Conservation (phyloP, 2,797 vertebrate genomes). For the Tadarida brasiliensis region DNA sequence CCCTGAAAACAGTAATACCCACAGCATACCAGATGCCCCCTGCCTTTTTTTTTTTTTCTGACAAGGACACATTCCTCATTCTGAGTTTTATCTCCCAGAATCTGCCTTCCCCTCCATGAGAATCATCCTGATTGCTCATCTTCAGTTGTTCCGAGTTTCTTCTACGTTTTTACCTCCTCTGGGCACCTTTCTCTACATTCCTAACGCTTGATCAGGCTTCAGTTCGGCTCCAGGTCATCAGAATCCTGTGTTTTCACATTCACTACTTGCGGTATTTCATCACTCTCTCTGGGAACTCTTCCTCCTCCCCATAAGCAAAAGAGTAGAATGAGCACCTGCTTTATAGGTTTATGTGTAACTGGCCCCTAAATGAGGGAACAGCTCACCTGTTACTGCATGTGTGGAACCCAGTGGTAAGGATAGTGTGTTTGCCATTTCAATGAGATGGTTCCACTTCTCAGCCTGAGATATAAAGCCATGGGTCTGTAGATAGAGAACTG, state of each 20-base stretch:
- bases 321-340: neutral
- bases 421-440: neutral
- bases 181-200: neutral
- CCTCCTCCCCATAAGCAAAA: neutral
- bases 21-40: neutral
- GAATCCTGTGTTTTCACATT: neutral
- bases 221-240: neutral
- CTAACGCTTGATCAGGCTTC: constrained; percentile 7
- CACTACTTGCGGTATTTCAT: neutral
- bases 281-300: neutral
- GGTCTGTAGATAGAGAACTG: neutral
- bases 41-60: neutral
- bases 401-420: neutral
- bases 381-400: neutral
- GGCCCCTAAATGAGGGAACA: neutral
- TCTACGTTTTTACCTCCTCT: neutral
- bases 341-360: neutral
- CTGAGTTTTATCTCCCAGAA: neutral
- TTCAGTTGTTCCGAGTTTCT: neutral
- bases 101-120: neutral
- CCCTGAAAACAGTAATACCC: neutral
- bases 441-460: neutral
- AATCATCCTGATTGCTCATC: neutral
- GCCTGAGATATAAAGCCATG: neutral
- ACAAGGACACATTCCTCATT: neutral